These are phyloP conservation scores for Schizopygopsis pylzovi DNA, from an alignment of 2,797 vertebrate species.

Conservation along the genomic window DNA sequence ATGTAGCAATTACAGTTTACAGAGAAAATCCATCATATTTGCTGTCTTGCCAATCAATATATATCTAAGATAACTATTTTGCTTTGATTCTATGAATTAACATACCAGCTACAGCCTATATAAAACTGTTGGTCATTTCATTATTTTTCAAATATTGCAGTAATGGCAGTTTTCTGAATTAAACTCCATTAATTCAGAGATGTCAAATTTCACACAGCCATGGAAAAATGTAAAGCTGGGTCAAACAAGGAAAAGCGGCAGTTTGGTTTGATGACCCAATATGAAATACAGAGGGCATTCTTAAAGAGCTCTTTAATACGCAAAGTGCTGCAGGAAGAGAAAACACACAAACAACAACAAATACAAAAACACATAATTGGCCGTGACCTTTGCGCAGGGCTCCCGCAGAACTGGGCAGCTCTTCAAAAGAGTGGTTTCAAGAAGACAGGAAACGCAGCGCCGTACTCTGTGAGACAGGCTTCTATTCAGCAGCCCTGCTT, in stretches of 20 bases:
- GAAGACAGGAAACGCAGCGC: slow-evolving; percentile 28
- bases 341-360: slow-evolving; percentile 31
- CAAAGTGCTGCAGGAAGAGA: slow-evolving; percentile 21
- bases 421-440: slow-evolving; percentile 39
- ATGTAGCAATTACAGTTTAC: background rate
- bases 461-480: slow-evolving; percentile 56
- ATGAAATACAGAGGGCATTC: slow-evolving; percentile 26
- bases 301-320: slow-evolving; percentile 37
- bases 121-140: background rate
- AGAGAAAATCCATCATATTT: background rate
- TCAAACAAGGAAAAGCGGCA: slow-evolving; percentile 3
- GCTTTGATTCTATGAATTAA: background rate
- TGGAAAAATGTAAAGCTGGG: background rate
- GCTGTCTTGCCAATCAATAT: background rate
- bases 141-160: background rate
- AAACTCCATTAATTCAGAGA: background rate
- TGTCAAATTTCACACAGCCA: background rate
- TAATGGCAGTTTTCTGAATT: background rate
- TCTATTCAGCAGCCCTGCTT: slow-evolving; percentile 71
- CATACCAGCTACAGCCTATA: background rate
- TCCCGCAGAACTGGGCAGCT: slow-evolving; percentile 25
- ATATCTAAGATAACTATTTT: background rate
- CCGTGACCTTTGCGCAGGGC: slow-evolving; percentile 41
- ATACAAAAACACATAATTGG: slow-evolving; percentile 38
- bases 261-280: slow-evolving; percentile 20